Conservation (phyloP, 2,797 vertebrate genomes). For the Neoniphon sammara region DNA sequence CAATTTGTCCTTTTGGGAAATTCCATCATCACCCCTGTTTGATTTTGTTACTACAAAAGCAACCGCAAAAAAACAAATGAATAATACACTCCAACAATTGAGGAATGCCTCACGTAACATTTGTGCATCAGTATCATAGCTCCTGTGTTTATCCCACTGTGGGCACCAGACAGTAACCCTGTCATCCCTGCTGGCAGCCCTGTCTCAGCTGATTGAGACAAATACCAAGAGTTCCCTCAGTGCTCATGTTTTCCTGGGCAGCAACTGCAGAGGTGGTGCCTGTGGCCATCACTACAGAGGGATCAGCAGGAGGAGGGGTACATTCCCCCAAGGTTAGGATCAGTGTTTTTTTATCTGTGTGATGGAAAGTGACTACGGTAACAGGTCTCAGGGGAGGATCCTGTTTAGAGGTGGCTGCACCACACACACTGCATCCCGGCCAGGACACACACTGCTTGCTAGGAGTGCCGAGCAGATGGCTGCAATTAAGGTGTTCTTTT, state of each 20-base stretch:
- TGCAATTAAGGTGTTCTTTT: conserved; percentile 4
- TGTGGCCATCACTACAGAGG: conserved; percentile 53
- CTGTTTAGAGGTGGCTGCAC: conserved; percentile 60
- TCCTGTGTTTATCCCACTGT: neutral
- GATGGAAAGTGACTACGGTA: conserved; percentile 84
- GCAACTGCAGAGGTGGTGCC: conserved; percentile 7
- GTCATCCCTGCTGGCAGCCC: conserved; percentile 25
- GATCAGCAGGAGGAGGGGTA: conserved; percentile 53
- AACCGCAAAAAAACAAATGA: neutral
- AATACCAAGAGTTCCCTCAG: conserved; percentile 51
- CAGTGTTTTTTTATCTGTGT: conserved; percentile 65
- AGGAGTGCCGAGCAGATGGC: conserved; percentile 25
- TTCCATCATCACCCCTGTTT: too few relatives aligned
- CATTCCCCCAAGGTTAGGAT: conserved; percentile 69
- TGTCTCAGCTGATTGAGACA: conserved; percentile 52
- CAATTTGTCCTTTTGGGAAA: too few relatives aligned
- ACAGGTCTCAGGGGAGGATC: conserved; percentile 71
- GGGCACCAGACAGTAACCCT: neutral
- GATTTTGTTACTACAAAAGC: too few relatives aligned
- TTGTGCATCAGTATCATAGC: too few relatives aligned
- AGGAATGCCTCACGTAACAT: neutral
- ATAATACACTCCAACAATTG: neutral
- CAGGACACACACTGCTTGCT: conserved; percentile 23
- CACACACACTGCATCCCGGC: conserved; percentile 38
- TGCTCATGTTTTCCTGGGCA: conserved; percentile 55